Conservation (phyloP, 2,797 vertebrate genomes). For the Capromys pilorides region DNA sequence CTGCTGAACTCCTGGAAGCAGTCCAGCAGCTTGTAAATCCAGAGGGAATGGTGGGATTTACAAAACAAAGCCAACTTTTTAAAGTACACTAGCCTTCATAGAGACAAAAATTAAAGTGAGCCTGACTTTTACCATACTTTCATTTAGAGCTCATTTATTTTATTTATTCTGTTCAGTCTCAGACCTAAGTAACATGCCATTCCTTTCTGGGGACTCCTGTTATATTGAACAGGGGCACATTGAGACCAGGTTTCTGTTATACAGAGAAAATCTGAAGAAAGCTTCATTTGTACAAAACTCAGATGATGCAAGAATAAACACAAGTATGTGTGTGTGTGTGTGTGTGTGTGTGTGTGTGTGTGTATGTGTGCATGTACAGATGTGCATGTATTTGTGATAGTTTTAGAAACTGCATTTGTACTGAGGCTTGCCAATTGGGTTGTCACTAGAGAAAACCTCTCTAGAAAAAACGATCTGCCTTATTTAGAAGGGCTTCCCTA, state of each 20-base stretch:
- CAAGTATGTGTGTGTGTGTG: background rate
- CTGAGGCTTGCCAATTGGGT: background rate
- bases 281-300: background rate
- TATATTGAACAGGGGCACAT: background rate
- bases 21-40: conserved; percentile 3
- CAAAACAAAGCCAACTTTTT: conserved; percentile 8
- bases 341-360: background rate
- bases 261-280: background rate
- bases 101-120: background rate
- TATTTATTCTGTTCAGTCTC: background rate
- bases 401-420: background rate
- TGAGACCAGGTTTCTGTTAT: background rate
- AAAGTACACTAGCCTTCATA: conserved; percentile 4
- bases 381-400: background rate
- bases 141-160: conserved; percentile 1
- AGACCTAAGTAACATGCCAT: background rate
- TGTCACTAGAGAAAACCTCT: background rate
- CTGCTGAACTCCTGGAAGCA: background rate
- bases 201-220: background rate
- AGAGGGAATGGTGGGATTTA: background rate
- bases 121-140: conserved; percentile 17
- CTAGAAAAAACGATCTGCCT: background rate
- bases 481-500: background rate
- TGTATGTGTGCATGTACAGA: accelerated
- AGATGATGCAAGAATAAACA: conserved; percentile 19